Evolutionary conservation across 1,140 invertebrate species (phyloP).

Genomic region (Anadara kagoshimensis): DNA sequence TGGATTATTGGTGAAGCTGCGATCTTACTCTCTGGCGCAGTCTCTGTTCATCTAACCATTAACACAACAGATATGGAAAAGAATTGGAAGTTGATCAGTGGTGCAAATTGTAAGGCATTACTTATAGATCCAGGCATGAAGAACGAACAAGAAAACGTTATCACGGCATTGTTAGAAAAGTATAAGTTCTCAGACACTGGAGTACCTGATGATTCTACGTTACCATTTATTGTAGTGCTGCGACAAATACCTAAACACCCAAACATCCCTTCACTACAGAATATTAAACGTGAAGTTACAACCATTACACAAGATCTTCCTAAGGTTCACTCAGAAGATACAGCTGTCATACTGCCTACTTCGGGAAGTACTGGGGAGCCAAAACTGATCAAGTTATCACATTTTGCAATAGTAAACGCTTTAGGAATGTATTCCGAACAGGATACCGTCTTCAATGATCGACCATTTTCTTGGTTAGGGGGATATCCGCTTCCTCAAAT

Average conservation of each 20-base stretch:
- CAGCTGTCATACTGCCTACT: too few species aligned
- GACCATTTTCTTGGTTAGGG: too few species aligned
- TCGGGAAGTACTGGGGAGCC: too few species aligned
- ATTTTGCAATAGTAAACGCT: too few species aligned
- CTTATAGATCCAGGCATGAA: conserved; percentile 14
- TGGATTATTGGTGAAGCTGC: conserved; percentile 12
- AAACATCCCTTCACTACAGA: neutral
- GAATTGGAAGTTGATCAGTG: conserved; percentile 5
- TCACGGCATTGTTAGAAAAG: neutral
- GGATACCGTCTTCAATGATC: too few species aligned
- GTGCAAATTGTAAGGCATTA: conserved; percentile 2
- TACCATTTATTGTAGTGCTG: neutral
- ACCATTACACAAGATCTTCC: too few species aligned
- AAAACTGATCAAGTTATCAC: too few species aligned
- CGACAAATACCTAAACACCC: neutral
- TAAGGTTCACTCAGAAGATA: too few species aligned
- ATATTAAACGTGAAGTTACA: neutral
- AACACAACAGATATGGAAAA: conserved; percentile 8
- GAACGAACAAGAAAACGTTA: neutral
- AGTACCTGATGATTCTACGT: neutral
- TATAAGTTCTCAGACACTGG: neutral
- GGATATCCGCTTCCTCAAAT: too few species aligned
- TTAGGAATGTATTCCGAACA: too few species aligned
- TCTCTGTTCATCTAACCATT: conserved; percentile 12
- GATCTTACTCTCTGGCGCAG: conserved; percentile 17